Percentiles rank a stretch among this genome's conserved stretches.
Evolutionary conservation across 2,113 vertebrate genomes (phyloP).

Genomic region (Neogale vison): DNA sequence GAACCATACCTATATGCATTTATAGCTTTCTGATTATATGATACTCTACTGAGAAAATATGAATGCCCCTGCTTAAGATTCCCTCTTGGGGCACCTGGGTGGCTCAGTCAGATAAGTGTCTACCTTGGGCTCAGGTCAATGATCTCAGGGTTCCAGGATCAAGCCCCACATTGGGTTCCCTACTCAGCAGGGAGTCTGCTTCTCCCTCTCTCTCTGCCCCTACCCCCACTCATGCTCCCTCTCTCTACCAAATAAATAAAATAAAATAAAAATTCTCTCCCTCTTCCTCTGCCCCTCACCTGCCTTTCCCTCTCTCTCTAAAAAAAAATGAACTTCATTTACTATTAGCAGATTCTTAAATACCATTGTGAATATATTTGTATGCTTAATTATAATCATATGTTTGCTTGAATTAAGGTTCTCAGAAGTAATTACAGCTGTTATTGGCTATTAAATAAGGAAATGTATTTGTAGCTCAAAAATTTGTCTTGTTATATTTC

Average conservation of each 20-base stretch:
- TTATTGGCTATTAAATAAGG: neutral
- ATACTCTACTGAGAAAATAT: neutral
- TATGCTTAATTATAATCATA: neutral
- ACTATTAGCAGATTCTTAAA: neutral
- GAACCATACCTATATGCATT: neutral
- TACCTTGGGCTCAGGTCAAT: neutral
- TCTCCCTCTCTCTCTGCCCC: too few species aligned
- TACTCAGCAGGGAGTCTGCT: too few species aligned
- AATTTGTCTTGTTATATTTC: neutral
- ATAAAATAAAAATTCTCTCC: neutral
- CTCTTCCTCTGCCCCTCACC: neutral
- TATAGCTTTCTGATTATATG: neutral
- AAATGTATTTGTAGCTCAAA: conserved; percentile 5
- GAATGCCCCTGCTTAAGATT: neutral
- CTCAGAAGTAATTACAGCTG: neutral
- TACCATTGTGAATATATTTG: neutral
- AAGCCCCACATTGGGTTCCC: too few species aligned
- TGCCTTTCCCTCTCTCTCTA: neutral
- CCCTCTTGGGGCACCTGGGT: neutral
- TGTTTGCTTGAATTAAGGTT: neutral
- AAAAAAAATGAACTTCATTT: neutral
- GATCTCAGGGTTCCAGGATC: too few species aligned
- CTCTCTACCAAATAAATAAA: too few species aligned
- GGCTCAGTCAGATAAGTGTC: neutral
- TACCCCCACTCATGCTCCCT: too few species aligned